Evolutionary conservation across 2,113 vertebrate genomes (phyloP).

Genomic region (Oxyruncus cristatus): DNA sequence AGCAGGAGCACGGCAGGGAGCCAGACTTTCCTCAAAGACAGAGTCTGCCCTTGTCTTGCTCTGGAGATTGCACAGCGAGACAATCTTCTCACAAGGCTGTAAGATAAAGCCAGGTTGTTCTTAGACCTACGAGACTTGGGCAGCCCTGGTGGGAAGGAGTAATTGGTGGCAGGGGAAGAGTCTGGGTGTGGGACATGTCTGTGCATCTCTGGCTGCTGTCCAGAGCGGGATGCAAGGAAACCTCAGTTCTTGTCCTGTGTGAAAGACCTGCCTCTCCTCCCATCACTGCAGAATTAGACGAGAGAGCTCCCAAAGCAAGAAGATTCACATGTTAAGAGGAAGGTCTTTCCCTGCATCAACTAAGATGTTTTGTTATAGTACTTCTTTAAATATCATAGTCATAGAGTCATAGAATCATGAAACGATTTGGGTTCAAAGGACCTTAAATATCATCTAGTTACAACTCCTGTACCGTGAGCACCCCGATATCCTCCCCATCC

Average conservation of each 20-base stretch:
- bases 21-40: not conserved
- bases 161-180: not conserved
- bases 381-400: not conserved
- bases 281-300: not conserved
- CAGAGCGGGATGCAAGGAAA: fast-evolving
- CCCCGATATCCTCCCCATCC: not conserved
- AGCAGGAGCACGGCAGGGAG: not conserved
- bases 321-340: not conserved
- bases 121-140: not conserved
- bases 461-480: not conserved
- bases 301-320: not conserved
- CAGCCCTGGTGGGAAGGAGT: not conserved
- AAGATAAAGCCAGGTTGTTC: not conserved
- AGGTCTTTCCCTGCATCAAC: not conserved
- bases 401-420: not conserved
- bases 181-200: fast-evolving
- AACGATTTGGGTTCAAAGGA: not conserved
- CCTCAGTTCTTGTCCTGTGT: not conserved
- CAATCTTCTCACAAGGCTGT: not conserved
- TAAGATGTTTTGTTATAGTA: not conserved
- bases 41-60: not conserved
- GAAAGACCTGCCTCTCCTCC: not conserved
- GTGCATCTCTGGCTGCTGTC: not conserved
- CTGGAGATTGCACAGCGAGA: not conserved
- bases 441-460: not conserved